Percentiles rank a stretch among this genome's conserved stretches.
phyloP scores from a whole-genome alignment of 2,113 vertebrate genomes.

The Tragelaphus imberbis region DNA sequence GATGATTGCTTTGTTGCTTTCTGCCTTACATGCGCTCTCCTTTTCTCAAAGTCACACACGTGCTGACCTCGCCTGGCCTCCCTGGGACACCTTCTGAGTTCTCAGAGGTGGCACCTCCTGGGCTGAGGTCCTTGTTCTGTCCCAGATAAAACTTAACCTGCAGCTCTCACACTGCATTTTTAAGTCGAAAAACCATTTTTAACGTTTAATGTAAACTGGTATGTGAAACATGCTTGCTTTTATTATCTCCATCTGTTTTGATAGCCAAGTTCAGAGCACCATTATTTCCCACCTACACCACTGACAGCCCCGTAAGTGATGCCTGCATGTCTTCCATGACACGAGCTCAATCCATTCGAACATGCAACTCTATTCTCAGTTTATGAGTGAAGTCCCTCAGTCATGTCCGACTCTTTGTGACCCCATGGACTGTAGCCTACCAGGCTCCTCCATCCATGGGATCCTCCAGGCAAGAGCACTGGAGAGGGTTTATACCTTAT shows the following conservation, averaged over 20 bases:
- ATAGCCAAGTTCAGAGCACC: not conserved
- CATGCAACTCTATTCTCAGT: not conserved
- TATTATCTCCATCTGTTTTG: not conserved
- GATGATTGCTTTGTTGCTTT: fast-evolving
- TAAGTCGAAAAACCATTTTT: not conserved
- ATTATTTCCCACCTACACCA: not conserved
- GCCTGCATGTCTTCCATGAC: not conserved
- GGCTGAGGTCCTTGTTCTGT: not conserved
- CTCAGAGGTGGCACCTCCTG: not conserved
- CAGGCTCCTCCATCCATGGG: too few relatives aligned
- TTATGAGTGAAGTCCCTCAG: too few relatives aligned
- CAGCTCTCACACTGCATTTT: not conserved
- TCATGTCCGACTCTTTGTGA: too few relatives aligned
- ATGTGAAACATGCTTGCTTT: not conserved
- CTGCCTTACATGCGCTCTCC: not conserved
- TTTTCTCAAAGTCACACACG: not conserved
- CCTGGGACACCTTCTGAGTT: not conserved
- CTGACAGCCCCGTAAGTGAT: not conserved
- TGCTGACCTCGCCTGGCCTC: not conserved
- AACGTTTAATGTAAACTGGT: not conserved
- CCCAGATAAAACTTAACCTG: not conserved
- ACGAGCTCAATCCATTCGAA: not conserved
- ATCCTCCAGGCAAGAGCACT: too few relatives aligned
- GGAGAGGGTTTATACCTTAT: not conserved
- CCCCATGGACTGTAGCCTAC: too few relatives aligned